Percentiles rank a stretch among this genome's conserved stretches.
Conservation (phyloP, 35 echinoderm and acorn worm species). For the Hemicentrotus pulcherrimus region DNA sequence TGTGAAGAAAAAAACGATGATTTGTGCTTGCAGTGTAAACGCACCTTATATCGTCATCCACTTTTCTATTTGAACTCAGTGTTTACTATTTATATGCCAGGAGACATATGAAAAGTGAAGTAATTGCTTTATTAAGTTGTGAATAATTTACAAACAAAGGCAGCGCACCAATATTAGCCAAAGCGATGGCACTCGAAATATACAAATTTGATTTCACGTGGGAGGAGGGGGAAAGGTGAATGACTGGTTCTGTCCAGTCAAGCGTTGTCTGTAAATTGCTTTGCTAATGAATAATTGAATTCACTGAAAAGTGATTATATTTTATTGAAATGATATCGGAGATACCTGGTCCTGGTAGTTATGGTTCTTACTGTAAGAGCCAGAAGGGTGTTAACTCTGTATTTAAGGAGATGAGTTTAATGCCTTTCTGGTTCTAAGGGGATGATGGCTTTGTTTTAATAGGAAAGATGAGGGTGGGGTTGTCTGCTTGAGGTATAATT, state of each 20-base stretch:
- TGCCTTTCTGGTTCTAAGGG: background rate
- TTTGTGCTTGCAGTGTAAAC: background rate
- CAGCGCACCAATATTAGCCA: background rate
- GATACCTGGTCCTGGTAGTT: too few species aligned
- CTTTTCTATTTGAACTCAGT: background rate
- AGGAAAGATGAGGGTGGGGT: background rate
- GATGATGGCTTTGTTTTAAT: background rate
- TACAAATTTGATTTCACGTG: background rate
- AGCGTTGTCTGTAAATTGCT: background rate
- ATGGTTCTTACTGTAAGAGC: too few species aligned
- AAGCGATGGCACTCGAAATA: background rate
- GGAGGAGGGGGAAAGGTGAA: background rate
- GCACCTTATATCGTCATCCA: background rate
- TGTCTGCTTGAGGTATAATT: background rate
- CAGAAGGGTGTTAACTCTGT: background rate
- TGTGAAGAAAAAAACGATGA: too few species aligned
- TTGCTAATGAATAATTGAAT: slow-evolving; percentile 7
- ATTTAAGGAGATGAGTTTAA: background rate
- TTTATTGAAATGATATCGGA: background rate
- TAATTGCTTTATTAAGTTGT: slow-evolving; percentile 18
- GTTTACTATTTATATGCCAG: background rate
- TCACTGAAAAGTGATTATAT: background rate
- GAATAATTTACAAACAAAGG: slow-evolving; percentile 27
- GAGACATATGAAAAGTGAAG: slow-evolving; percentile 27
- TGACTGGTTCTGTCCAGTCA: background rate